phyloP scores from a whole-genome alignment of 1,140 invertebrate genomes.

The Cepaea nemoralis region DNA sequence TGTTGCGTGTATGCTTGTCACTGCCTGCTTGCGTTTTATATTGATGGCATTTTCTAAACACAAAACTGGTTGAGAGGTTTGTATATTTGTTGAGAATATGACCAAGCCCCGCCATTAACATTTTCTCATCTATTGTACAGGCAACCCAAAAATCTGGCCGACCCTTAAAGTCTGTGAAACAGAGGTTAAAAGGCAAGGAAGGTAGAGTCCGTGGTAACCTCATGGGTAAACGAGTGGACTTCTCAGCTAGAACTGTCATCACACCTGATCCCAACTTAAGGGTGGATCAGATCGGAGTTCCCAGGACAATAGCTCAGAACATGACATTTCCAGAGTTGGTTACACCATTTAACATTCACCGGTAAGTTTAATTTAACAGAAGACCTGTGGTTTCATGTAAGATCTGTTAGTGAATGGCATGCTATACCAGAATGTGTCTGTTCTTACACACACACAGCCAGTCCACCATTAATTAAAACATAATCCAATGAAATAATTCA shows the following conservation, averaged over 20 bases:
- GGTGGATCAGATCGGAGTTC: constrained; percentile 97
- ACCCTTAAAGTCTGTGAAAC: constrained; percentile 96
- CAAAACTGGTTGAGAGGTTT: too few species aligned
- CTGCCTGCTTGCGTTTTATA: too few species aligned
- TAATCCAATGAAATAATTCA: too few species aligned
- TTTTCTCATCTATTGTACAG: constrained; percentile 50
- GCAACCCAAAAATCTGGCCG: constrained; percentile 99
- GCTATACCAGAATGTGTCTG: too few species aligned
- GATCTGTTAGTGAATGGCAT: too few species aligned
- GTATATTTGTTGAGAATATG: too few species aligned
- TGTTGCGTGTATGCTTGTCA: too few species aligned
- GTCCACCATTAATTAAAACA: too few species aligned
- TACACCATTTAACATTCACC: constrained; percentile 98
- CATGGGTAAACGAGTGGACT: constrained; percentile 99
- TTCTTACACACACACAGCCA: too few species aligned
- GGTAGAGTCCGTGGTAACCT: constrained; percentile 98
- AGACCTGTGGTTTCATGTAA: too few species aligned
- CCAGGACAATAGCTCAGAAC: constrained; percentile 97
- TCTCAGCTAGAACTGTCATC: constrained; percentile 98
- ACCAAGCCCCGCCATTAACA: too few species aligned
- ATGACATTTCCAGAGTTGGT: constrained; percentile 99
- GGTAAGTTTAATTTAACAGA: constrained; percentile 73
- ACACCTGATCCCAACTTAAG: constrained; percentile 98
- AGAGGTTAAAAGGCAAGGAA: constrained; percentile 87
- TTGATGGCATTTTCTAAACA: too few species aligned